Evolutionary conservation across 2,113 vertebrate genomes (phyloP).

Genomic region (Neotoma lepida): DNA sequence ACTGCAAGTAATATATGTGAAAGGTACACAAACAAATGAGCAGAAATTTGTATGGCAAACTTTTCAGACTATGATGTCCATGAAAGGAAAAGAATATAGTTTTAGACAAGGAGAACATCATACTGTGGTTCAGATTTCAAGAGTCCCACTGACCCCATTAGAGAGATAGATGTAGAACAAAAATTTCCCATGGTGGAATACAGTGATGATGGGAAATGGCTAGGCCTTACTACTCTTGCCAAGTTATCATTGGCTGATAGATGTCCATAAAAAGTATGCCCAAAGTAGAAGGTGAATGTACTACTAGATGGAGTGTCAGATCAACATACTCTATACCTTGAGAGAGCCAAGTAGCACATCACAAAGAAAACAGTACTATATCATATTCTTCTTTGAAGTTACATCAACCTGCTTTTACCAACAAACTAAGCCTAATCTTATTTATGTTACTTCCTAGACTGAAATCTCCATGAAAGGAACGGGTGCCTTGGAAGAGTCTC

Average conservation of each 20-base stretch:
- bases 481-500: background rate
- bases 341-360: background rate
- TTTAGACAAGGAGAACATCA: background rate
- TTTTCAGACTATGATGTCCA: background rate
- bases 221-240: background rate
- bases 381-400: slow-evolving; percentile 2
- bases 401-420: background rate
- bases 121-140: background rate
- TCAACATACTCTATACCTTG: background rate
- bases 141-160: background rate
- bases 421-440: background rate
- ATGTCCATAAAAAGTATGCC: background rate
- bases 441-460: background rate
- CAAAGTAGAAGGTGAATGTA: background rate
- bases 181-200: background rate
- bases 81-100: background rate
- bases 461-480: background rate
- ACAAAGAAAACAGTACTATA: slow-evolving; percentile 3
- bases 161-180: background rate
- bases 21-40: background rate
- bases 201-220: background rate
- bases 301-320: background rate
- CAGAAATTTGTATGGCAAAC: background rate
- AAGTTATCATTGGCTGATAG: background rate
- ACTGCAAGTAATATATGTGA: background rate